A percentile compares a stretch with the other conserved stretches of the same genome.
Evolutionary conservation across 1,140 invertebrate genomes (phyloP).

Genomic region (Drosophila trapezifrons): DNA sequence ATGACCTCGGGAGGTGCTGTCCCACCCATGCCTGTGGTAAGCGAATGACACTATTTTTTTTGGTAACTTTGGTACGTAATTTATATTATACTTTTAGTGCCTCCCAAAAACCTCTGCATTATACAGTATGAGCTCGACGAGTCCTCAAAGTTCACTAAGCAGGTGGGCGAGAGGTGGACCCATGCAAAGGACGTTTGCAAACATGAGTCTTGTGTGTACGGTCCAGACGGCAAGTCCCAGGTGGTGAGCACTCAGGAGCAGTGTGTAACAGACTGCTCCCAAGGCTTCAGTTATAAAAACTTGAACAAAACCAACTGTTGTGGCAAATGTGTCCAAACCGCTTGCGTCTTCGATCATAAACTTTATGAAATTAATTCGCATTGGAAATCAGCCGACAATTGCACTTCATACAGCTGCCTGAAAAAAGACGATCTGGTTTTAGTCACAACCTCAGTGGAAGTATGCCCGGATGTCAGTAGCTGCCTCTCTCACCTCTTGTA

Average conservation of each 20-base stretch:
- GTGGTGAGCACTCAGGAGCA: slow-evolving; percentile 85
- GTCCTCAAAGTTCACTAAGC: slow-evolving; percentile 85
- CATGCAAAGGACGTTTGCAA: slow-evolving; percentile 86
- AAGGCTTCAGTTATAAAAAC: slow-evolving; percentile 86
- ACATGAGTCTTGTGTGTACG: slow-evolving; percentile 86
- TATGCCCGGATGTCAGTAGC: slow-evolving; percentile 87
- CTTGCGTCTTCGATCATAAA: slow-evolving; percentile 87
- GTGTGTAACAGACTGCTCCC: slow-evolving; percentile 86
- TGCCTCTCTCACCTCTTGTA: slow-evolving; percentile 85
- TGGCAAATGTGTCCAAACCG: slow-evolving; percentile 88
- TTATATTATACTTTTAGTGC: slow-evolving; percentile 84
- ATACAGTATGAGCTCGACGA: slow-evolving; percentile 85
- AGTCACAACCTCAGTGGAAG: slow-evolving; percentile 85
- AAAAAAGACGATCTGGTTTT: slow-evolving; percentile 80
- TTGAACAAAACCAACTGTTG: slow-evolving; percentile 86
- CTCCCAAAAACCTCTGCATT: slow-evolving; percentile 89
- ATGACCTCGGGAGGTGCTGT: slow-evolving; percentile 87
- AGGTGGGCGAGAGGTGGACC: slow-evolving; percentile 84
- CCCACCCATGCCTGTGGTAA: slow-evolving; percentile 88
- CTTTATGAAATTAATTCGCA: slow-evolving; percentile 85
- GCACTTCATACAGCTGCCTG: slow-evolving; percentile 85
- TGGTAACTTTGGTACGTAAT: neutral
- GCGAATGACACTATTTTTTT: slow-evolving; percentile 18
- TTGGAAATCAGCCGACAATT: slow-evolving; percentile 89
- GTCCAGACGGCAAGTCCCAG: slow-evolving; percentile 84